These are phyloP conservation scores for Agapornis roseicollis DNA, from an alignment of 2,113 vertebrate genomes.

Conservation along the genomic window DNA sequence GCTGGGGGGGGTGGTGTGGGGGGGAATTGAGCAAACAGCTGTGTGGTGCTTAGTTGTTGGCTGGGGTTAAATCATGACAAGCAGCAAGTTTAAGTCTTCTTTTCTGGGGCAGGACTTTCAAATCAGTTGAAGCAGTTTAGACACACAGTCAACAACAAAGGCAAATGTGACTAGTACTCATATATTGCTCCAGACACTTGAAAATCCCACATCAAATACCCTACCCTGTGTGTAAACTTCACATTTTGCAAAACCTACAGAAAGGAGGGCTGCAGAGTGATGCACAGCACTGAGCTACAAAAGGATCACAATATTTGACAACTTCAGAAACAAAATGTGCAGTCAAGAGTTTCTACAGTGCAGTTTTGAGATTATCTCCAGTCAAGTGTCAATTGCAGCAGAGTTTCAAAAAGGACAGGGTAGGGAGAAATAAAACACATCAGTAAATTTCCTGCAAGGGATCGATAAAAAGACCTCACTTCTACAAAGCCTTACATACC, in stretches of 20 bases:
- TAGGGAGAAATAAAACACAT: constrained; percentile 18
- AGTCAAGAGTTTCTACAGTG: background rate
- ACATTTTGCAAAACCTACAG: background rate
- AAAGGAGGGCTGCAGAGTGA: background rate
- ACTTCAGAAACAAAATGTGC: constrained; percentile 54
- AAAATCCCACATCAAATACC: constrained; percentile 45
- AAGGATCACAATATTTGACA: constrained; percentile 42
- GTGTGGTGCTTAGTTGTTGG: background rate
- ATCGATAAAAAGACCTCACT: background rate
- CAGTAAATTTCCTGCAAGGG: constrained; percentile 1
- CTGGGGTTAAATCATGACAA: background rate
- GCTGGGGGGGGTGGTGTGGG: background rate
- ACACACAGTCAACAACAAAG: background rate
- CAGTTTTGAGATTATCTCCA: constrained; percentile 23
- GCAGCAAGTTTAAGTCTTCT: background rate
- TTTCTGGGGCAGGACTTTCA: background rate
- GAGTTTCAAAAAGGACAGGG: constrained; percentile 21
- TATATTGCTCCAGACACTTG: background rate
- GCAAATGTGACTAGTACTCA: background rate
- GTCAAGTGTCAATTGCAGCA: constrained; percentile 14
- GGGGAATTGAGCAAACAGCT: background rate
- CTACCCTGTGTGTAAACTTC: constrained; percentile 12
- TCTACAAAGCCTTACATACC: constrained; percentile 2
- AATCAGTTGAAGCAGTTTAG: background rate
- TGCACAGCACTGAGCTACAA: background rate